Base-by-base conservation (phyloP, 2,888 invertebrate species). In the Caenorhabditis imperialis region DNA sequence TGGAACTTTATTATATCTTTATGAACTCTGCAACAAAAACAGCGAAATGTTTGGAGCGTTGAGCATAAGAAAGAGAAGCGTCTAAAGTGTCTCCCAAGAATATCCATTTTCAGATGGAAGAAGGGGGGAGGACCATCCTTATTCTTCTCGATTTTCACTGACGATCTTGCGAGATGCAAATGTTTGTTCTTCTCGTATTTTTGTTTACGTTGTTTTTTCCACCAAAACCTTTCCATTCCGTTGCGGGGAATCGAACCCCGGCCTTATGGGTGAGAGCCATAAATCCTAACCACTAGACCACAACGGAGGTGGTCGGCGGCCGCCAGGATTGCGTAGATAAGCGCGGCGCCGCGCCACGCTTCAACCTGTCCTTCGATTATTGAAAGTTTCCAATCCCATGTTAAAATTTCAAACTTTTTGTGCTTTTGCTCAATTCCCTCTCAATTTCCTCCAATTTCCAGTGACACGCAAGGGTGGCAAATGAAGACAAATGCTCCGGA, bases 81-180 rank as follows among this genome's bases (percentile, higher is more conserved):
- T 62, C 62, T 54, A 54, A 51, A 55, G 62, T 54, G 61, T 72
- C 58, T 73, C 73, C 73, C 73, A 73, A 65, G 73, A 58, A 73
- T 73, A 73, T 73, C 63, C 53, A 65, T 60, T 72, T 72, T 73
- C 73, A 73, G 54, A 53, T 38, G 25, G 45, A 57, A 44, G 25
- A 45, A 50, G 16, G 18, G n/a, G 27, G 37, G 55, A 35, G 54
- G 35, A 57, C 8, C 16, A 18, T 55, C 50, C 65, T 65, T 58
- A 57, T 58, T 54, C 65, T 60, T 73, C 73, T 73, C 57, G 58
- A 60, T 60, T 73, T 73, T 73, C 72, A 54, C 22, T 48, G 16
- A 5, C 10, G 30, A 25, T 6, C 6, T 30, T 6, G 14, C 16
- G 27, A 27, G 30, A 14, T 42, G 33, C 20, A 30, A 38, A 25